These are phyloP conservation scores for Ochotona princeps DNA, from an alignment of 2,113 vertebrate species.

Conservation along the genomic window DNA sequence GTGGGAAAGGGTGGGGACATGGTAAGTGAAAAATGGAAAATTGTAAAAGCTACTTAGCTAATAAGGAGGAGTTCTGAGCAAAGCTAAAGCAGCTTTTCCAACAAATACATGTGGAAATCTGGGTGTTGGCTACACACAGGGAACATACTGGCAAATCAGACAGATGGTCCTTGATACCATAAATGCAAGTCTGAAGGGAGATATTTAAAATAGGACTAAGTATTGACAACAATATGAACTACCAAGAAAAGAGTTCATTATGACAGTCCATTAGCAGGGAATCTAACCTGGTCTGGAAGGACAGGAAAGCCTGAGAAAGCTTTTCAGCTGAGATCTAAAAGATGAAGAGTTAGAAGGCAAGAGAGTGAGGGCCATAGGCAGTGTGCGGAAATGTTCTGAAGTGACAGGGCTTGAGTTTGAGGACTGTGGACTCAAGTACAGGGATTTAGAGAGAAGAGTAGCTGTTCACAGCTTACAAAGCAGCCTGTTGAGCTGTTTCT, in stretches of 20 bases:
- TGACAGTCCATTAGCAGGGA: not conserved
- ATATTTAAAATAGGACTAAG: slow-evolving; percentile 38
- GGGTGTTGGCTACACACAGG: not conserved
- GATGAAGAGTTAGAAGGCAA: not conserved
- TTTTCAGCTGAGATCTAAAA: slow-evolving; percentile 17
- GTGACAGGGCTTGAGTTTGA: not conserved
- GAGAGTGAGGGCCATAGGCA: not conserved
- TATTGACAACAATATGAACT: not conserved
- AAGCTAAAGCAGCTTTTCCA: not conserved
- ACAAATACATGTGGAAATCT: not conserved
- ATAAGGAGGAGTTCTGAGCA: not conserved
- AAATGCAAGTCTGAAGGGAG: not conserved
- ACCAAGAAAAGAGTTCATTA: not conserved
- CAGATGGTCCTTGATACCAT: not conserved
- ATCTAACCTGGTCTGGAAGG: not conserved
- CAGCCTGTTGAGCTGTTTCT: not conserved
- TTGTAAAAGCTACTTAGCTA: slow-evolving; percentile 14
- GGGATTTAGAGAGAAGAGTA: not conserved
- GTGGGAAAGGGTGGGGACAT: not conserved
- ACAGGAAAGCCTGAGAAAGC: not conserved
- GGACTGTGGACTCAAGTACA: not conserved
- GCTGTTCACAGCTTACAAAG: not conserved
- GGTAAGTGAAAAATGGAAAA: slow-evolving; percentile 36
- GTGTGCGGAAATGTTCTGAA: not conserved
- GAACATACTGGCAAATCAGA: not conserved